phyloP scores from a whole-genome alignment of 2,888 invertebrate genomes.

The Aphodius sticticus region DNA sequence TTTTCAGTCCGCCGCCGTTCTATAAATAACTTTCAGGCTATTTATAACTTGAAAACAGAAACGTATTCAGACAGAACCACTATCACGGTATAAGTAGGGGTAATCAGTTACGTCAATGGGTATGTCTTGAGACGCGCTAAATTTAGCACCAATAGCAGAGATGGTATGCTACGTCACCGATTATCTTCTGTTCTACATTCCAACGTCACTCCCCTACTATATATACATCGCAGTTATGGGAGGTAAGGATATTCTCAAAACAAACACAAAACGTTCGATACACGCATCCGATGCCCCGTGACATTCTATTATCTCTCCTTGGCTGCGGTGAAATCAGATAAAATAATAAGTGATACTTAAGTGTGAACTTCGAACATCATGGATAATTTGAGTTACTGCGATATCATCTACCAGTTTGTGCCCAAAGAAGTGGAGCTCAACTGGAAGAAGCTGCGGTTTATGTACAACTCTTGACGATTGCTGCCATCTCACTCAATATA shows the following conservation, averaged over 20 bases:
- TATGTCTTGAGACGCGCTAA: no score
- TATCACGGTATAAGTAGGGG: no score
- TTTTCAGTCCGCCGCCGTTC: no score
- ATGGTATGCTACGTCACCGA: no score
- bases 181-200: not conserved
- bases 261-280: not conserved
- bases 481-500: not conserved
- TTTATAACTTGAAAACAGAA: no score
- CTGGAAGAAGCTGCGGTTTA: not conserved
- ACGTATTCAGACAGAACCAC: no score
- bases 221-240: not conserved
- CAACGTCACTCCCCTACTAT: not conserved
- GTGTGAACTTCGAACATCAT: not conserved
- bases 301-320: not conserved
- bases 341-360: not conserved
- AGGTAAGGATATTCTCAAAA: not conserved
- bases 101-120: no score
- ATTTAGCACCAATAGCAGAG: no score
- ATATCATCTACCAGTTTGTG: not conserved
- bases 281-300: not conserved
- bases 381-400: not conserved
- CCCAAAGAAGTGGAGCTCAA: not conserved
- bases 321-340: not conserved
- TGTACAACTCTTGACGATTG: not conserved
- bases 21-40: no score